Percentiles rank a stretch among this genome's conserved stretches.
These are phyloP conservation scores for Acyrthosiphon pisum DNA, from an alignment of 1,140 invertebrate species.

Conservation along the genomic window DNA sequence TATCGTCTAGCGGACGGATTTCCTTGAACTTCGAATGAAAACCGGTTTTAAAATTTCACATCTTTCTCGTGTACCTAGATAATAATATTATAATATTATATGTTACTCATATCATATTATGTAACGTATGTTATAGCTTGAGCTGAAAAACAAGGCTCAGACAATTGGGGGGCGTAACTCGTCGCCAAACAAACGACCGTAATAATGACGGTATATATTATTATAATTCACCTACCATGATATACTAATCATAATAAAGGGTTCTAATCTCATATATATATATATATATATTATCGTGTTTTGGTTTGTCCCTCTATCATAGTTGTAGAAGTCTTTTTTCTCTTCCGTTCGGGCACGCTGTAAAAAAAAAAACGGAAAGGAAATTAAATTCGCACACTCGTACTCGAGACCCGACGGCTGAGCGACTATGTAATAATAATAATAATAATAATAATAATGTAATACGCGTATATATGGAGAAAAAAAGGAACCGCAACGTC, in stretches of 20 bases:
- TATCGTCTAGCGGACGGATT: no score
- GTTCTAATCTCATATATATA: not conserved
- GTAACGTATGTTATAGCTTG: not conserved
- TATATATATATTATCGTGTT: not conserved
- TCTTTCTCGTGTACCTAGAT: not conserved
- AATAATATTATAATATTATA: no score
- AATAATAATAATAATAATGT: not conserved
- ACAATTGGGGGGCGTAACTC: not conserved
- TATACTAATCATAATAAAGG: not conserved
- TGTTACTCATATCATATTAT: no score
- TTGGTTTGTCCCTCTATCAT: not conserved
- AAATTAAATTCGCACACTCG: not conserved
- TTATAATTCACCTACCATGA: not conserved
- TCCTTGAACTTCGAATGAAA: no score
- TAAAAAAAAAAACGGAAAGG: not conserved
- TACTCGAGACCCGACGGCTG: not conserved
- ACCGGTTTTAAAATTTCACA: not conserved
- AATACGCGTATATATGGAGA: not conserved
- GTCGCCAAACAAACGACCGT: not conserved
- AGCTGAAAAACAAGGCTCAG: not conserved
- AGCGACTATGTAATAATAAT: conserved; percentile 9
- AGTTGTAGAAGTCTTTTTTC: not conserved
- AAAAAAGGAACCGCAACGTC: not conserved
- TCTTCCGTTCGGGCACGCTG: not conserved
- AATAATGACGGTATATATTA: not conserved